Evolutionary conservation across 2,888 invertebrate genomes (phyloP).

Genomic region (Hemistola chrysoprasaria): DNA sequence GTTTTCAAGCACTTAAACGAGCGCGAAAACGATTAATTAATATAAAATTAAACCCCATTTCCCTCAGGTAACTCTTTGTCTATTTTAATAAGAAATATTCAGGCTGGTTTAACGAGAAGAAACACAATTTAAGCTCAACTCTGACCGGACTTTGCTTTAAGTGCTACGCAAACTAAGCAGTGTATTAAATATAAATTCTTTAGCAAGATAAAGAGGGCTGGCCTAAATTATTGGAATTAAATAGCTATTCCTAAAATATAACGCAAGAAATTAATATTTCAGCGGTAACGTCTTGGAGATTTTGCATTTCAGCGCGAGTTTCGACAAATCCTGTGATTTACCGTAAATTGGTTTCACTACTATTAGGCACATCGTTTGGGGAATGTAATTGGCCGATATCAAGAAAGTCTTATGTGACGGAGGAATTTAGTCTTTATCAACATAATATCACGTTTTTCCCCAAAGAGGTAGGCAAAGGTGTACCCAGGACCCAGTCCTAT

Average conservation of each 20-base stretch:
- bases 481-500: too few relatives aligned
- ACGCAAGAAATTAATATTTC: conserved; percentile 14
- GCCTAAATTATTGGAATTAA: conserved; percentile 11
- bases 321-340: too few relatives aligned
- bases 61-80: background rate
- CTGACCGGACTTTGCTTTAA: background rate
- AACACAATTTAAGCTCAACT: conserved; percentile 1
- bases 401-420: too few relatives aligned
- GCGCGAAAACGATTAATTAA: conserved; percentile 3
- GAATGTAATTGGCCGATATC: too few relatives aligned
- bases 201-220: conserved; percentile 1
- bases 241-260: conserved; percentile 7
- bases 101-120: background rate
- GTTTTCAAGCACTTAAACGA: conserved; percentile 1
- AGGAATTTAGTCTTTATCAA: too few relatives aligned
- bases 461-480: too few relatives aligned
- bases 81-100: conserved; percentile 1
- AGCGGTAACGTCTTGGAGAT: background rate
- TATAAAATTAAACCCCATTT: conserved; percentile 9
- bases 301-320: too few relatives aligned
- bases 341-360: too few relatives aligned
- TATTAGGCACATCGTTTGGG: too few relatives aligned
- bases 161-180: background rate
- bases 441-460: too few relatives aligned
- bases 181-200: conserved; percentile 6